phyloP scores from a whole-genome alignment of 2,113 vertebrate species.

The Pachyramphus minor region DNA sequence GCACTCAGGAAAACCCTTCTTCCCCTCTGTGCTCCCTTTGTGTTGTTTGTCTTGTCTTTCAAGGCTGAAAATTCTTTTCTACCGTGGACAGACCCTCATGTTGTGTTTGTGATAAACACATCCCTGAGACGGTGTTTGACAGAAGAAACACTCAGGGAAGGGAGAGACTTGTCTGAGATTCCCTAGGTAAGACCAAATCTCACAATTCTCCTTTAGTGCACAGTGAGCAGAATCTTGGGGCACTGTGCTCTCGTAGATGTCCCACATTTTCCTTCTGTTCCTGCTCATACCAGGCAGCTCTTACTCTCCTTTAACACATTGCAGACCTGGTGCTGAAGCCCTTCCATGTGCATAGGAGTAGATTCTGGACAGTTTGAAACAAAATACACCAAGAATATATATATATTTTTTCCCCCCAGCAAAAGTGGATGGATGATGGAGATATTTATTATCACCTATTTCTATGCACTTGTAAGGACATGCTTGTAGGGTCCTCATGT shows the following conservation, averaged over 20 bases:
- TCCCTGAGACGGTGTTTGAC: background rate
- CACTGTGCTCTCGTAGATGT: background rate
- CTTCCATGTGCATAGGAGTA: background rate
- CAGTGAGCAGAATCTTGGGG: background rate
- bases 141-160: background rate
- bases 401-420: background rate
- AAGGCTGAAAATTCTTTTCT: background rate
- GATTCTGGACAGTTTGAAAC: background rate
- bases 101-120: background rate
- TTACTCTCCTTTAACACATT: background rate
- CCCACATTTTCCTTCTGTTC: background rate
- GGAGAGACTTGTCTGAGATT: background rate
- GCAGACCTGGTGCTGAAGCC: background rate
- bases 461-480: background rate
- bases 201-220: rapidly evolving
- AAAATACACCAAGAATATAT: background rate
- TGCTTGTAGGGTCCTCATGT: background rate
- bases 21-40: rapidly evolving
- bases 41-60: background rate
- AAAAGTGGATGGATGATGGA: background rate
- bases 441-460: background rate
- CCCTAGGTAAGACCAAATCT: background rate
- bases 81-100: background rate
- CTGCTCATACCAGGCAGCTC: background rate
- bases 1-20: background rate